Evolutionary conservation across 2,888 invertebrate genomes (phyloP), one percentile per base, ranked within the genome.

Genomic region (Cheilosia scutellata): DNA sequence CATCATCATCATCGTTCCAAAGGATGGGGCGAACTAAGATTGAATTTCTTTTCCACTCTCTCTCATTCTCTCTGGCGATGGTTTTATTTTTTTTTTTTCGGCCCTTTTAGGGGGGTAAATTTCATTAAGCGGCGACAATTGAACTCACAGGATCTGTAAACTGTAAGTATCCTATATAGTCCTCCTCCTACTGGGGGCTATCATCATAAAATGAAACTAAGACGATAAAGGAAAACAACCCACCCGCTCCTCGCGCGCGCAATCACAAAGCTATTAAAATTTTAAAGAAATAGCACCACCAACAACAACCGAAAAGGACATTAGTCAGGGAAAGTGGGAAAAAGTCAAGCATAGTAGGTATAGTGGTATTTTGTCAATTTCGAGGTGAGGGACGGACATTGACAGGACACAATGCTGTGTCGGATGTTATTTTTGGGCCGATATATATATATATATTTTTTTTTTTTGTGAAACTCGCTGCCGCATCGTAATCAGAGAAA

Each of bases 71-170:
- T 29, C 29, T 16, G 49, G 31, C 29, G 31, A 13, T 51, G n/a
- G 25, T 7, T 11, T 11, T 25, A 6, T 11, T 13, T 31, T 31
- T 58, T 11, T 31, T 53, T 37, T 11, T 44, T 58, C 65, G 31
- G 37, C 42, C 62, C 62, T 75, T 66, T 33, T 44, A 27, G 62
- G 76, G 71, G 82, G 76, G 25, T 82, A 82, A 86, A 86, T 86
- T 86, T 86, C 86, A 86, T 86, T 86, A 86, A 82, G 86, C 86
- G 86, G 86, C 82, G 86, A 86, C 86, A 86, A 86, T 86, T 86
- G 86, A 82, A 86, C 86, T 86, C 82, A 49, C 80, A 71, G 84
- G 76, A 86, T 71, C 72, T 76, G 72, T 29, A 53, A 47, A 37
- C 37, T 37, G 37, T 62, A 68, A 83, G 79, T 63, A 74, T 76